phyloP scores from a whole-genome alignment of 2,888 invertebrate genomes.

The Chamaedrilus cognettii region DNA sequence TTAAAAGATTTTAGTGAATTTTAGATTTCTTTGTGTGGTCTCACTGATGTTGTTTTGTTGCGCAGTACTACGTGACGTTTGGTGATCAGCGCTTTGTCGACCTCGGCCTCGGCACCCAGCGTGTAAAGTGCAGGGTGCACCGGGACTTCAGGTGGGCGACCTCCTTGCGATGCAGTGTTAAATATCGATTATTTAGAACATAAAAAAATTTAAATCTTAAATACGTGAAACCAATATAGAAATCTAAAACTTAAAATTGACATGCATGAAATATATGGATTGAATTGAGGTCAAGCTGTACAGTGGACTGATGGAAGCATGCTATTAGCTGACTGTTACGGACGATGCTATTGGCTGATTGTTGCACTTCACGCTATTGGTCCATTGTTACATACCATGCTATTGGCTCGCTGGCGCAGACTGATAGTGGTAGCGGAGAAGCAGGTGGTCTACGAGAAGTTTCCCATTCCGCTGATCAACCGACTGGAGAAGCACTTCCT shows the following conservation, averaged over 20 bases:
- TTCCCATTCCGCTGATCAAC: constrained; percentile 56
- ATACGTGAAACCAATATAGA: too few relatives aligned
- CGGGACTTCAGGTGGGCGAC: constrained; percentile 45
- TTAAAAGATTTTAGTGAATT: too few relatives aligned
- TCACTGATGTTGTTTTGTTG: constrained; percentile 8
- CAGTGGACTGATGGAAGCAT: too few relatives aligned
- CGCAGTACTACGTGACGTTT: constrained; percentile 46
- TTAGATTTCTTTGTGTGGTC: too few relatives aligned
- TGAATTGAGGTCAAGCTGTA: too few relatives aligned
- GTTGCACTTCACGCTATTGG: too few relatives aligned
- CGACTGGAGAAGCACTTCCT: constrained; percentile 59
- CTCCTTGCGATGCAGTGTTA: background rate
- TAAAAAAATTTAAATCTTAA: background rate
- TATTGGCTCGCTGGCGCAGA: constrained; percentile 39
- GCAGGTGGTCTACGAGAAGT: constrained; percentile 50
- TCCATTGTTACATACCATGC: constrained; percentile 1
- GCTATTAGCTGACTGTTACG: too few relatives aligned
- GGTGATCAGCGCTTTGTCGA: constrained; percentile 52
- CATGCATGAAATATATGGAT: too few relatives aligned
- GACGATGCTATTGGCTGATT: too few relatives aligned
- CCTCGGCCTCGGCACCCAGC: constrained; percentile 53
- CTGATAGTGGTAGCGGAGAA: constrained; percentile 55
- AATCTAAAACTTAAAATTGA: too few relatives aligned
- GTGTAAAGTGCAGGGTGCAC: constrained; percentile 53
- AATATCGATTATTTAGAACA: too few relatives aligned